Evolutionary conservation across 2,113 vertebrate species (phyloP), one percentile per base, ranked within the genome.

Genomic region (Hypanus sabinus): DNA sequence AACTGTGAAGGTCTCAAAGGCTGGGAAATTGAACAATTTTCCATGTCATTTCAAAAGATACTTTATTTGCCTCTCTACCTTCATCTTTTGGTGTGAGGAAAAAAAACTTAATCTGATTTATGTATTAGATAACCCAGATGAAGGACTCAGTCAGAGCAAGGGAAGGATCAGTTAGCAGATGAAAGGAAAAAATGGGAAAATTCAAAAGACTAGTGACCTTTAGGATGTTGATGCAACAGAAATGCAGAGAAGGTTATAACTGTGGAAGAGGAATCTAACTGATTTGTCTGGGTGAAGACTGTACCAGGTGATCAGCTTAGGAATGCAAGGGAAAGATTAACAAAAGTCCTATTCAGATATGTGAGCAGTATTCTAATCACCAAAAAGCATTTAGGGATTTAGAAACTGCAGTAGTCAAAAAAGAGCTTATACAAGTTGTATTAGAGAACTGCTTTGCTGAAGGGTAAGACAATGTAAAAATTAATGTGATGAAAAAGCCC

Each of bases 1-100:
- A 90, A 16, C 60, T 90, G 33, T 90, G 60, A 18, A 90, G n/a
- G 85, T 33, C 60, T 90, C 85, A 90, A n/a, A 88, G 85, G n/a
- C 60, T 33, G 18, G 27, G 57, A 36, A 33, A 16, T 60, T 33
- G 85, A 68, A 65, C 18, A 14, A 90, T 90, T 33, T 65, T 90
- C 60, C 38, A 55, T 87, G 55, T 55, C 46, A 62, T 87, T 60
- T 87, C 81, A 55, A 10, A 11, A 85, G 81, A 57, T 85, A 85
- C 57, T 85, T 85, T 24, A 38, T 57, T 9, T 57, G 46, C 81
- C 81, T 55, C 24, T 85, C 46, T 27, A 65, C n/a, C 85, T 90
- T n/a, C 60, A 36, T 0, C 14, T 90, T 12, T 65, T 90, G 8
- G 60, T 33, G 46, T 46, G 46, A 3, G 46, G 46, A 20, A 33